Evolutionary conservation across 2,888 invertebrate genomes (phyloP).

Genomic region (Aporophyla nigra): DNA sequence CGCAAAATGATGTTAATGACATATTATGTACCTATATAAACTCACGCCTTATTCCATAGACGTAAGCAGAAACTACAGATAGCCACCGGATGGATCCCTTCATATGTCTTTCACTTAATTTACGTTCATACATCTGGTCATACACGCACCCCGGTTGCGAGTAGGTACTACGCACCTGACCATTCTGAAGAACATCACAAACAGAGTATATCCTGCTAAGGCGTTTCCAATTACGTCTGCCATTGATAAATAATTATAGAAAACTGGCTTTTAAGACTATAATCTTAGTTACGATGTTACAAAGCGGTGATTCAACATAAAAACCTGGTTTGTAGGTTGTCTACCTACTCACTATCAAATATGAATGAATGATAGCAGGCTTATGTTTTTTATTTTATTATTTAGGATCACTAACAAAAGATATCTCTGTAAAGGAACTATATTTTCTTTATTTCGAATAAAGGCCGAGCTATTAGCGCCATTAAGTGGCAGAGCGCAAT

Average conservation of each 20-base stretch:
- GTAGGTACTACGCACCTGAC: neutral
- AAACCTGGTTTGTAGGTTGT: neutral
- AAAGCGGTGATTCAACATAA: neutral
- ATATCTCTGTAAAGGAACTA: neutral
- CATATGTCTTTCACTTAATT: neutral
- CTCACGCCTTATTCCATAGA: neutral
- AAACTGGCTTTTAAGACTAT: neutral
- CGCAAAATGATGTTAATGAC: too few species aligned
- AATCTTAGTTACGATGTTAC: neutral
- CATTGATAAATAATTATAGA: neutral
- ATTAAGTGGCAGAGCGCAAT: too few species aligned
- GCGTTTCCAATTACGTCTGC: neutral
- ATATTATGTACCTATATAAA: neutral
- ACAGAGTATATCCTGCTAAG: neutral
- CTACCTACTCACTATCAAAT: neutral
- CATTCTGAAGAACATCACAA: neutral
- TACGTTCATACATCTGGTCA: neutral
- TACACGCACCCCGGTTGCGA: neutral
- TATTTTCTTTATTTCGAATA: too few species aligned
- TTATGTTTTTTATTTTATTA: neutral
- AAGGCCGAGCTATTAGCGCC: too few species aligned
- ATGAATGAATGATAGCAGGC: neutral
- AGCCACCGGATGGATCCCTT: neutral
- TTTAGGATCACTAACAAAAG: neutral
- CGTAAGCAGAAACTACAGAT: neutral